A percentile compares a stretch with the other conserved stretches of the same genome.
Evolutionary conservation across 2,888 invertebrate genomes (phyloP).

Genomic region (Polyploca ridens): DNA sequence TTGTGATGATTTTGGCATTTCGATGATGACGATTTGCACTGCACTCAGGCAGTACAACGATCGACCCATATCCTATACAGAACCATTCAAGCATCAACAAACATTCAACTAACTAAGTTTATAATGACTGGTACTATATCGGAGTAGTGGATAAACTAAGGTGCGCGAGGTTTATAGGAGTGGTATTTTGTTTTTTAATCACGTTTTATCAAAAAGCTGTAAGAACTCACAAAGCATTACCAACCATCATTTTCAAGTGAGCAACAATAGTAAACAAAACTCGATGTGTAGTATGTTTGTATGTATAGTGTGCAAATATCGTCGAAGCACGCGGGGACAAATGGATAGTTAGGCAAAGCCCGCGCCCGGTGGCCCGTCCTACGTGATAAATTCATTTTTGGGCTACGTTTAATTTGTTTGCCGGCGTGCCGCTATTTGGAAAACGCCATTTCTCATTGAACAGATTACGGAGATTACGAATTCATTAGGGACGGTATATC

Average conservation of each 20-base stretch:
- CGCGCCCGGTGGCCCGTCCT: constrained; percentile 37
- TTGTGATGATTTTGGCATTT: no score
- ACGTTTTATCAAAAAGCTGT: no score
- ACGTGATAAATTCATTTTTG: constrained; percentile 84
- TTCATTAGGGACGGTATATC: constrained; percentile 81
- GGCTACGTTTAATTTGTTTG: constrained; percentile 81
- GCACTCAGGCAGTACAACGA: no score
- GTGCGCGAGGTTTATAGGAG: no score
- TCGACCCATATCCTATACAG: no score
- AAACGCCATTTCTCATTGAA: constrained; percentile 82
- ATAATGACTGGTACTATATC: no score
- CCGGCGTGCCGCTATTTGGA: constrained; percentile 67
- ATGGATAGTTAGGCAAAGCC: constrained; percentile 62
- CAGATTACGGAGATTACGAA: constrained; percentile 83
- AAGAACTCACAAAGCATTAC: no score
- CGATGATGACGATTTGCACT: no score
- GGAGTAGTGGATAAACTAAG: no score
- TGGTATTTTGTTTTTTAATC: no score
- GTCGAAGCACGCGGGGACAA: constrained; percentile 43
- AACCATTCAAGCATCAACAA: no score
- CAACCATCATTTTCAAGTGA: neutral
- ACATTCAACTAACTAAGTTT: no score
- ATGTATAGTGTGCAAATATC: constrained; percentile 29
- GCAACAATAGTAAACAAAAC: neutral
- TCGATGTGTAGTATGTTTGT: neutral